Evolutionary conservation across 2,113 vertebrate genomes (phyloP).

Genomic region (Tenrec ecaudatus): DNA sequence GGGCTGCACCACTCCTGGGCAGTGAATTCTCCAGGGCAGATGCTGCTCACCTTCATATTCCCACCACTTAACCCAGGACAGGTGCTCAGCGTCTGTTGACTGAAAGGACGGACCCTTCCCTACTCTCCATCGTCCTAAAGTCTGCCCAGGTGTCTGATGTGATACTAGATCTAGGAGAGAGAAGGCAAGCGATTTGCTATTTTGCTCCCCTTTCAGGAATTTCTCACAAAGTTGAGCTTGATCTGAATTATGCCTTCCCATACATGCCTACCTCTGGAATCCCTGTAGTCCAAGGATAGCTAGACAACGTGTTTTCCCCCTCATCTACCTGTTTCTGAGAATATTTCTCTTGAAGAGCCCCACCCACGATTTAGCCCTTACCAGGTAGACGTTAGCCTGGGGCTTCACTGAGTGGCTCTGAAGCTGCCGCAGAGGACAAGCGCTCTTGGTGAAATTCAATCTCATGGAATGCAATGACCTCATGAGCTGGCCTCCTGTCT

Average conservation of each 20-base stretch:
- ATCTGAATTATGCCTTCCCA: background rate
- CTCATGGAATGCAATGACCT: conserved; percentile 36
- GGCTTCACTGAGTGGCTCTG: conserved; percentile 24
- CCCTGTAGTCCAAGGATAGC: background rate
- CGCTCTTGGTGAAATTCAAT: conserved; percentile 52
- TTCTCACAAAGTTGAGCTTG: conserved; percentile 11
- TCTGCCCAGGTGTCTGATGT: conserved; percentile 17
- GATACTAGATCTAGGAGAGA: background rate
- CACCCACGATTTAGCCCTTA: background rate
- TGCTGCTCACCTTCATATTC: background rate
- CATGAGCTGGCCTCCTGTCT: conserved; percentile 15
- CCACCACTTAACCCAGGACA: background rate
- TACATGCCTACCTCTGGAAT: background rate
- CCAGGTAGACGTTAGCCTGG: background rate
- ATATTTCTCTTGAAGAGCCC: conserved; percentile 13
- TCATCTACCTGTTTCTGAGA: conserved; percentile 31
- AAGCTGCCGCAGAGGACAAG: background rate
- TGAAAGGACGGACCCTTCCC: background rate
- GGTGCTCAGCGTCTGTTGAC: background rate
- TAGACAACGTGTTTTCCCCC: background rate
- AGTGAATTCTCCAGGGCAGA: background rate
- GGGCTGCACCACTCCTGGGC: background rate
- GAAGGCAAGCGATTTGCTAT: background rate
- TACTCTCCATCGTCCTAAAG: background rate
- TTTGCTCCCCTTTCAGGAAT: background rate